phyloP scores from a whole-genome alignment of 2,888 invertebrate genomes.

The Metopia argyrocephala region DNA sequence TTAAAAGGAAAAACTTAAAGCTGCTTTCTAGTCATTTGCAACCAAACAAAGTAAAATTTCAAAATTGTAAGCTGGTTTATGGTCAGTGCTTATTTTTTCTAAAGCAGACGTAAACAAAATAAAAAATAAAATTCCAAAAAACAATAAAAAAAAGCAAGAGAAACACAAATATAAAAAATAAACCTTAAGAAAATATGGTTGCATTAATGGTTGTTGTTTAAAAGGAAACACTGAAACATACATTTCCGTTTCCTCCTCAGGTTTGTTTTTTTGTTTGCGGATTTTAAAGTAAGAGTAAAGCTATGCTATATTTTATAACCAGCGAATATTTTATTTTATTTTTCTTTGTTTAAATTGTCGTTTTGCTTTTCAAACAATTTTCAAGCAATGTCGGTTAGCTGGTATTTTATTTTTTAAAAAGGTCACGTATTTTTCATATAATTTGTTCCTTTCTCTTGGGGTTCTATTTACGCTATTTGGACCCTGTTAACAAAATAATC shows the following conservation, averaged over 20 bases:
- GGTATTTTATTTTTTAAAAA: constrained; percentile 42
- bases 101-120: too few relatives aligned
- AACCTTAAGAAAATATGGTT: constrained; percentile 10
- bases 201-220: constrained; percentile 46
- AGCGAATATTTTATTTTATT: not conserved
- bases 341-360: not conserved
- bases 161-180: too few relatives aligned
- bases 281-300: constrained; percentile 7
- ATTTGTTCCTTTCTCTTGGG: constrained; percentile 7
- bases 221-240: constrained; percentile 73
- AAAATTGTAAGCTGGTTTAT: too few relatives aligned
- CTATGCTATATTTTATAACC: not conserved
- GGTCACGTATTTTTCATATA: constrained; percentile 47
- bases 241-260: constrained; percentile 73
- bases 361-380: not conserved
- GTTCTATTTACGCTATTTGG: too few relatives aligned
- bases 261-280: constrained; percentile 8
- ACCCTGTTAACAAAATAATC: constrained; percentile 49
- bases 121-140: too few relatives aligned
- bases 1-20: too few relatives aligned
- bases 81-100: too few relatives aligned
- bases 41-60: too few relatives aligned
- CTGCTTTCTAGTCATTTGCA: too few relatives aligned
- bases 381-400: constrained; percentile 11
- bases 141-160: too few relatives aligned